Conservation (phyloP, 2,888 invertebrate genomes). For the Sarcophaga rosellei region DNA sequence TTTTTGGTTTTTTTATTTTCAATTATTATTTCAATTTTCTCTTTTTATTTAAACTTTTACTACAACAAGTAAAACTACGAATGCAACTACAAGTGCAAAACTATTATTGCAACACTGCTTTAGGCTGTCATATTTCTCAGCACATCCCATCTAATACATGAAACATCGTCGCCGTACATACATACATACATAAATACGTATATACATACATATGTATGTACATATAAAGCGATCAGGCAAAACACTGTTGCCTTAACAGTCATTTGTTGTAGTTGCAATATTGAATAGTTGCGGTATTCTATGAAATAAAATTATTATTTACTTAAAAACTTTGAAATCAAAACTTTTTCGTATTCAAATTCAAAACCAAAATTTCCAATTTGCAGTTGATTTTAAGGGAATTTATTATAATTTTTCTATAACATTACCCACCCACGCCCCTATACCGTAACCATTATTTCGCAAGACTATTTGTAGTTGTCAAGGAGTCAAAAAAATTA, state of each 20-base stretch:
- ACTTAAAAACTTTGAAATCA: slow-evolving; percentile 65
- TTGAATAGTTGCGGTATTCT: slow-evolving; percentile 63
- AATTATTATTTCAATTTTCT: slow-evolving; percentile 1
- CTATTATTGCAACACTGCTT: slow-evolving; percentile 64
- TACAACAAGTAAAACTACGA: not conserved
- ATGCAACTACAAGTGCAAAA: slow-evolving; percentile 54
- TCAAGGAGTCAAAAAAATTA: not conserved
- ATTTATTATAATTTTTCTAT: slow-evolving; percentile 22
- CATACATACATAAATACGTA: no score
- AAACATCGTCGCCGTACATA: not conserved
- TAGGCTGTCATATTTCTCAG: slow-evolving; percentile 65
- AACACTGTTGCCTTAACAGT: not conserved
- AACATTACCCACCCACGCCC: no score
- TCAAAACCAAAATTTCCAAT: slow-evolving; percentile 51
- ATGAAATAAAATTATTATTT: slow-evolving; percentile 67
- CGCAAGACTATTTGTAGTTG: not conserved
- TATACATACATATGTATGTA: no score
- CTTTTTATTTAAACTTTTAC: slow-evolving; percentile 44
- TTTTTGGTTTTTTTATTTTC: not conserved
- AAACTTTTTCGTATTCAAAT: slow-evolving; percentile 55
- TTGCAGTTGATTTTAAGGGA: slow-evolving; percentile 44
- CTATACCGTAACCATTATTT: slow-evolving; percentile 18
- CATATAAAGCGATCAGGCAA: no score
- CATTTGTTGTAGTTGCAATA: slow-evolving; percentile 25
- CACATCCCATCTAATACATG: slow-evolving; percentile 37